A percentile compares a stretch with the other conserved stretches of the same genome.
Evolutionary conservation across 2,113 vertebrate genomes (phyloP).

Genomic region (Chionis minor): DNA sequence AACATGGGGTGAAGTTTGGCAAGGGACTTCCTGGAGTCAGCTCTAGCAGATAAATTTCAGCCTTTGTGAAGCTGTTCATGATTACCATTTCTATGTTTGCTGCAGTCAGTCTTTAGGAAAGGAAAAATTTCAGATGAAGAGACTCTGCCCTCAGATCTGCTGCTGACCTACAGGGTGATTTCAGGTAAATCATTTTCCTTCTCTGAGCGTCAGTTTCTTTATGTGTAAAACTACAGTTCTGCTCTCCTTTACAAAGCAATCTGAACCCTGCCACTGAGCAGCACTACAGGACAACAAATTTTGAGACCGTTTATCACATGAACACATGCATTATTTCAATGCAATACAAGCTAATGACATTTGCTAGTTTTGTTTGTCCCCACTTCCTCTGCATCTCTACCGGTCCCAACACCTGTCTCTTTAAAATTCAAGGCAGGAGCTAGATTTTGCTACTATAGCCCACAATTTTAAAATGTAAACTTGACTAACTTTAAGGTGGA

Average conservation of each 20-base stretch:
- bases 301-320: neutral
- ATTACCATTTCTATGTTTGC: neutral
- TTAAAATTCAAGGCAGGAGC: neutral
- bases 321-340: neutral
- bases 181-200: neutral
- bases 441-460: neutral
- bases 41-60: neutral
- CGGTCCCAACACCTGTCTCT: neutral
- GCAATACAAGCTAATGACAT: neutral
- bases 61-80: neutral
- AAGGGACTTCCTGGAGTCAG: neutral
- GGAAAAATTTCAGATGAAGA: neutral
- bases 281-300: neutral
- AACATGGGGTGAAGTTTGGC: neutral
- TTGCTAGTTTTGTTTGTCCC: neutral
- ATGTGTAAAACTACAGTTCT: neutral
- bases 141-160: neutral
- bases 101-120: neutral
- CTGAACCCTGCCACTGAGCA: neutral
- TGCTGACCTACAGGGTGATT: neutral
- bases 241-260: neutral
- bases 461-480: neutral
- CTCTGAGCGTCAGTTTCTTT: neutral
- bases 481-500: neutral
- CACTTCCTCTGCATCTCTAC: neutral